These are phyloP conservation scores for Stictonetta naevosa DNA, from an alignment of 2,113 vertebrate genomes.

Conservation along the genomic window DNA sequence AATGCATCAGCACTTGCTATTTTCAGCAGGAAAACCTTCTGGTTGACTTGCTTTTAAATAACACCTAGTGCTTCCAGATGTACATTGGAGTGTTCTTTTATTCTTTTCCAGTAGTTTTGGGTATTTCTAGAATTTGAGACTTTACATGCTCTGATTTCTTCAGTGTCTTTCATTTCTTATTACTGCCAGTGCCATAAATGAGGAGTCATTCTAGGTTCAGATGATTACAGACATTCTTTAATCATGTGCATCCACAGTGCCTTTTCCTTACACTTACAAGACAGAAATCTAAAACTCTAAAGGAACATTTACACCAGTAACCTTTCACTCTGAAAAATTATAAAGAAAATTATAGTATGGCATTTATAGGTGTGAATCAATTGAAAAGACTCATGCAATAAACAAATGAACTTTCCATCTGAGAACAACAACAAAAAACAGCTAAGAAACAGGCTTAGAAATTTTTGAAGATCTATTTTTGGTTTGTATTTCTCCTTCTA, in stretches of 20 bases:
- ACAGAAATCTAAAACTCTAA: neutral
- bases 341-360: neutral
- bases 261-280: neutral
- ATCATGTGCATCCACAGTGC: neutral
- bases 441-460: neutral
- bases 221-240: neutral
- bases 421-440: neutral
- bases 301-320: neutral
- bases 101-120: conserved; percentile 21
- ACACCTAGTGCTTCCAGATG: conserved; percentile 34
- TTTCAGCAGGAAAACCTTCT: conserved; percentile 40
- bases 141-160: neutral
- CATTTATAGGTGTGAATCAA: neutral
- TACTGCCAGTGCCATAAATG: neutral
- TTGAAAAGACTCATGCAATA: neutral
- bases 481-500: neutral
- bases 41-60: conserved; percentile 34
- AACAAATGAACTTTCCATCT: neutral
- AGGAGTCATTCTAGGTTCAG: neutral
- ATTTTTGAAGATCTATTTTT: conserved; percentile 25
- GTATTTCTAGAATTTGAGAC: neutral
- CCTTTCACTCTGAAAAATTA: neutral
- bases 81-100: neutral
- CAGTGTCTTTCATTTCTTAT: neutral
- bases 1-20: conserved; percentile 25